Evolutionary conservation across 1,140 invertebrate genomes (phyloP), one percentile per base, ranked within the genome.

Genomic region (Zaprionus lachaisei): DNA sequence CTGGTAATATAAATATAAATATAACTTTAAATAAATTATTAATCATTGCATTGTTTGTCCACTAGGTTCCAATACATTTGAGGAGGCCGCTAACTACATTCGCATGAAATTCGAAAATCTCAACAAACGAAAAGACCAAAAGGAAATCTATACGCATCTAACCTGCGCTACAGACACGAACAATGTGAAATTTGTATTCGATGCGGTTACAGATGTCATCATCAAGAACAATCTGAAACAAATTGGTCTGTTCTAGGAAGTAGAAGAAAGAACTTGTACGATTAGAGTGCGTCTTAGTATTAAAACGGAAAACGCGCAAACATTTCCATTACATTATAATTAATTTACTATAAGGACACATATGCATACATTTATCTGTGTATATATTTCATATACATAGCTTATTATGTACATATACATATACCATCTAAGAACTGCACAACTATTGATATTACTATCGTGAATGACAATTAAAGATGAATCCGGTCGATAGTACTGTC

Each of bases 161-260:
- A 98, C 97, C 17, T 98, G 97, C 94, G 97, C 97, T 31, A 98
- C 97, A 49, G 97, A 98, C 89, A 98, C 97, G 49, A 96, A 95
- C 71, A 98, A 98, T 93, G 98, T 98, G 70, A 96, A 97, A 92
- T 98, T 98, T 93, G 97, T 98, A 22, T 98, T 98, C 91, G 97
- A 98, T 93, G 96, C 97, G 68, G 97, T 98, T 67, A 98, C 97
- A 65, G 97, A 98, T 94, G 97, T 98, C 69, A 98, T 98, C 81
- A 97, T 99, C 91, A 98, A 98, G 92, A 97, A 98, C 91, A 98
- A 98, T 94, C 94, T 99, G 57, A 97, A 97, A 93, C 97, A 98
- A 94, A 98, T 97, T 94, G 98, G 98, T 63, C 94, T 94, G 74
- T 94, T 94, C 87, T 94, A 91, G 90, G 55, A 31, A 56, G 17